Evolutionary conservation across 1,140 invertebrate genomes (phyloP).

Genomic region (Caenorhabditis briggsae): DNA sequence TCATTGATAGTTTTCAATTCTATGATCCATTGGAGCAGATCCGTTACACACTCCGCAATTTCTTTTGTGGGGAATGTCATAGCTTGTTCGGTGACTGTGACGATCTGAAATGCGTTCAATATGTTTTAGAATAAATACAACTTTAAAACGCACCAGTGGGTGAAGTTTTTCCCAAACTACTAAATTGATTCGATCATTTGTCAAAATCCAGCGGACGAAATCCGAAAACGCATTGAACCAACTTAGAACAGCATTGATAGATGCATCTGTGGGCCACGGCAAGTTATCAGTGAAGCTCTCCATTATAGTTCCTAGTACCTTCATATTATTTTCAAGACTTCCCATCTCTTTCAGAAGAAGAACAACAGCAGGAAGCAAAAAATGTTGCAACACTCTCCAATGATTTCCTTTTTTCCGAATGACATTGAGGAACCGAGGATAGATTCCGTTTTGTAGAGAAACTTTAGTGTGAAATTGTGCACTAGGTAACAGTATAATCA

Average conservation of each 20-base stretch:
- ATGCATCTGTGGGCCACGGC: background rate
- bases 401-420: constrained; percentile 47
- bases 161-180: background rate
- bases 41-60: background rate
- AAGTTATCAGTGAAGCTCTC: constrained; percentile 34
- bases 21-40: constrained; percentile 11
- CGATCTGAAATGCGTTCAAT: background rate
- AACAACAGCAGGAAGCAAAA: background rate
- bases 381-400: constrained; percentile 28
- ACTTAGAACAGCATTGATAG: background rate
- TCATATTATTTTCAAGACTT: background rate
- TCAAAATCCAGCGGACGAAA: constrained; percentile 1
- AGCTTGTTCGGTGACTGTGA: background rate
- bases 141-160: background rate
- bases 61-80: background rate
- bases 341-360: background rate
- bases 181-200: background rate
- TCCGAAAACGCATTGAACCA: constrained; percentile 20
- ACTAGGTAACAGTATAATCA: background rate
- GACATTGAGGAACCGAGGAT: background rate
- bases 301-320: background rate
- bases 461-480: background rate
- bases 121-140: background rate
- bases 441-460: constrained; percentile 26
- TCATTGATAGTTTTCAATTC: background rate